Evolutionary conservation across 1,140 invertebrate species (phyloP), one percentile per base, ranked within the genome.

Genomic region (Caerostris extrusa): DNA sequence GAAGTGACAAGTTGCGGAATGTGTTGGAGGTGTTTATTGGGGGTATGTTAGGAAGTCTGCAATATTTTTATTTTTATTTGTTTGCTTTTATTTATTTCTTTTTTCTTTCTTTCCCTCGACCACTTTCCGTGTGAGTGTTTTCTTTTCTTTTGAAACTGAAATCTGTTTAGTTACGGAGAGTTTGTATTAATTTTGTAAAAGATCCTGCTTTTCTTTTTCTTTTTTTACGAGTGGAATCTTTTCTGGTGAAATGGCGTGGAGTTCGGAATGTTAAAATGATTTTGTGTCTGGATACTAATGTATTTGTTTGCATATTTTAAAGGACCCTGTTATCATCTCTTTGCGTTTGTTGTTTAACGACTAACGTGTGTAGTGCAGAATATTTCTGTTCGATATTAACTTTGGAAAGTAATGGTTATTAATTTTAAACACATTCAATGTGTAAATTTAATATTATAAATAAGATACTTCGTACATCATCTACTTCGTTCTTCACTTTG

Each of bases 111-210:
- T 61, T 61, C n/a, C 14, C 5, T 17, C 8, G n/a, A 17, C 17
- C 12, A n/a, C n/a, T 64, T 64, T 64, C n/a, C n/a, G 5, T 2
- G 10, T 5, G n/a, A 64, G 61, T 64, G n/a, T n/a, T n/a, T n/a
- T n/a, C n/a, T 7, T 4, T 77, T 19, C 19, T 58, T 67, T 55
- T 64, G 57, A 17, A 50, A 17, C 14, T 58, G 12, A 64, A 53
- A 64, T 58, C 57, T 64, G 85, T 87, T 87, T 87, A 64, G 55
- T 64, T n/a, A n/a, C n/a, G 53, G 7, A 87, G 64, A 87, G 85
- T 87, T 87, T 55, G 85, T 87, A 60, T 87, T 87, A 87, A 87
- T 87, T 87, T 87, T n/a, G 56, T 64, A 55, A n/a, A 85, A 64
- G n/a, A 17, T 50, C 8, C n/a, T n/a, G n/a, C n/a, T n/a, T n/a